Base-by-base conservation (phyloP, 2,797 vertebrate species). In the Dermochelys coriacea region DNA sequence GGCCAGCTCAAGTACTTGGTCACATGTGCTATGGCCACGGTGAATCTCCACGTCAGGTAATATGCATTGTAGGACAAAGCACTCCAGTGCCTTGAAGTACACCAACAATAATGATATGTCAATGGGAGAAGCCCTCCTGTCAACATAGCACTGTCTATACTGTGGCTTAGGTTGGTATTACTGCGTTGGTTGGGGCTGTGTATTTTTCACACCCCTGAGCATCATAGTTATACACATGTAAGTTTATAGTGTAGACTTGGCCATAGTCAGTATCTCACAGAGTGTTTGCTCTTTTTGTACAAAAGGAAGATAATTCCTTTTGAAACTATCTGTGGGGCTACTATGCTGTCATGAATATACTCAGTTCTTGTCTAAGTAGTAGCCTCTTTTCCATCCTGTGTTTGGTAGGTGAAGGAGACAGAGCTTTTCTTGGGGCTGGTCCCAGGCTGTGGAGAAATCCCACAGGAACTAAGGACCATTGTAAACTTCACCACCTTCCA, bases 391-490 rank as follows among this genome's bases (percentile, higher is more conserved):
- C 6, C 31, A 74, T 84, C 91, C 41, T 25, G 21, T 54, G 3
- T 86, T 59, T 88, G 14, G 8, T 82, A 12, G 2, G 85, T 8
- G 12, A 18, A 85, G 54, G 77, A 94, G 64, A 8, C 2, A 80
- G 5, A 85, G 3, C 2, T 87, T 27, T 82, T 10, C 52, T 89
- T 29, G 82, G 47, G 49, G 50, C 81, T 84, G 82, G 51, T 31
- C 12, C 77, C 47, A 80, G 10, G 1, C 4, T 71, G 3, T 71
- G 52, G 68, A 91, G 91, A 55, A 29, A 3, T 2, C 1, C 14
- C 7, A 0, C 1, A 0, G 29, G n/a, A 51, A 37, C 68, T 31
- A 5, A 3, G 86, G 83, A 55, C 34, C 15, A 37, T 0, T 2
- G 84, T 11, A 34, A 85, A 61, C 74, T 49, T 88, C 82, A 29